Evolutionary conservation across 2,888 invertebrate genomes (phyloP).

Genomic region (Lamellibrachia columna): DNA sequence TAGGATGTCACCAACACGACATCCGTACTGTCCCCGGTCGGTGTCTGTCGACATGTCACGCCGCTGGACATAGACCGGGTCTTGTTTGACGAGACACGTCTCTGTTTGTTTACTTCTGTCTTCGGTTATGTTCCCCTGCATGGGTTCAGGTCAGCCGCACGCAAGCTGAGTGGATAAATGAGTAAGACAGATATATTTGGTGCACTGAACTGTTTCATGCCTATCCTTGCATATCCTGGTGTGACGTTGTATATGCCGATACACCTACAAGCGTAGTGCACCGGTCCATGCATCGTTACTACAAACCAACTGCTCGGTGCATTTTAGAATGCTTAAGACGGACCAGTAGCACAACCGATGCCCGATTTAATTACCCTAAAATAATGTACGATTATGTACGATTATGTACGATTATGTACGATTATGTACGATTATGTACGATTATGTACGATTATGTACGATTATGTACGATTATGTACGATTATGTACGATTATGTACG

Average conservation of each 20-base stretch:
- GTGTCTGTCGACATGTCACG: neutral
- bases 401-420: neutral
- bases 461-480: neutral
- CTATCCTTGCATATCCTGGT: neutral
- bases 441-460: neutral
- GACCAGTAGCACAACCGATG: neutral
- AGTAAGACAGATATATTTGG: neutral
- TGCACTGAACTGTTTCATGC: neutral
- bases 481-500: neutral
- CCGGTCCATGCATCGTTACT: neutral
- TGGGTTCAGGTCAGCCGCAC: neutral
- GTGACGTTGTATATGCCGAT: neutral
- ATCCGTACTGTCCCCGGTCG: neutral
- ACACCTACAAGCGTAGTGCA: neutral
- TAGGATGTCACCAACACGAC: neutral
- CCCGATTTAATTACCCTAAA: neutral
- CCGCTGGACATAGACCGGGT: neutral
- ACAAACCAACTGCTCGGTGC: neutral
- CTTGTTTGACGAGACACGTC: neutral
- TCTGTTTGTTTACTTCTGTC: neutral
- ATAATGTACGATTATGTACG: neutral
- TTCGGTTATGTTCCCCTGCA: neutral
- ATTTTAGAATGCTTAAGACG: neutral
- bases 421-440: neutral
- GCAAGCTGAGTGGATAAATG: neutral